Evolutionary conservation across 1,140 invertebrate genomes (phyloP), one percentile per base, ranked within the genome.

Genomic region (Melipona quadrifasciata): DNA sequence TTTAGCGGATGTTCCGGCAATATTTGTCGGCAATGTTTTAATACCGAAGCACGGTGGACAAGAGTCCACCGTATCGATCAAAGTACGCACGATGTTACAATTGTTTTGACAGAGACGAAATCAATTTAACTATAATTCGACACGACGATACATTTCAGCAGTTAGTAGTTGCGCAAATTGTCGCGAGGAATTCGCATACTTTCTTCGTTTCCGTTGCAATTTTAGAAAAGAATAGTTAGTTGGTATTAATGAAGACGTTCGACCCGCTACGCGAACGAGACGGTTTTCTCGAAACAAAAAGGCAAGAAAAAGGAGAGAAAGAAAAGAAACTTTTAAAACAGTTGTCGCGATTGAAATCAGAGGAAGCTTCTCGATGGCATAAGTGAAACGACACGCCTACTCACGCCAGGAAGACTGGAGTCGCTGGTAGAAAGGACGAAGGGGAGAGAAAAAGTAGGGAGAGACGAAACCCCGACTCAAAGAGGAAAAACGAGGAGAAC

Each of bases 281-380:
- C 31, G 31, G 31, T 31, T 31, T 31, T 31, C 2, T 31, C 31
- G 1, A 31, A 31, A 31, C 31, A n/a, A n/a, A n/a, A n/a, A n/a
- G n/a, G n/a, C n/a, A n/a, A n/a, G 31, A 31, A 31, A 31, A 31
- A 31, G 1, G 31, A 31, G 2, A 31, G 31, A 31, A 31, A 31
- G 31, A 31, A 31, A 31, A 31, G 31, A 31, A 31, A 31, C 31
- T 31, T 31, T 31, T 31, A 31, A 31, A 31, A 31, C 31, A 31
- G 31, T 31, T 31, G 31, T 31, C 64, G 73, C 72, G 31, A 76
- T 76, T 68, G 74, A 83, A 83, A 83, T 77, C 74, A 34, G n/a
- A 6, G 27, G 31, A 31, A 70, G 70, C 14, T 70, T 61, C 53
- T 24, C 31, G 34, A 27, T 34, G 16, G 74, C n/a, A 58, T 70